Evolutionary conservation across 2,888 invertebrate species (phyloP).

Genomic region (Platerodrilus igneus): DNA sequence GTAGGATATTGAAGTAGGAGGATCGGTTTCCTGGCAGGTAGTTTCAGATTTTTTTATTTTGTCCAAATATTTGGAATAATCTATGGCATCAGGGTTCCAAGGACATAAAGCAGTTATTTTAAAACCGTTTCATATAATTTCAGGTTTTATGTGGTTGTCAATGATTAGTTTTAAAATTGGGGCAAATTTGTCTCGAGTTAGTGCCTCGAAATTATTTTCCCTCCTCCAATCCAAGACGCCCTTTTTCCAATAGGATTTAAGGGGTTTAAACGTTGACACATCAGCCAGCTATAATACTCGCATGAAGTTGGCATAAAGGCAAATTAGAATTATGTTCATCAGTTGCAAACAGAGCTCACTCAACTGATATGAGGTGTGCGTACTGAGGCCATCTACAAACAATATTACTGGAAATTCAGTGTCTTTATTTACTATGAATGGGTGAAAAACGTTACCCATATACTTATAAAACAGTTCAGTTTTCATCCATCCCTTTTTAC

Average conservation of each 20-base stretch:
- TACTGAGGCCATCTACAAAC: conserved; percentile 38
- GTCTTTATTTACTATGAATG: conserved; percentile 33
- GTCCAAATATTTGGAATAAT: conserved; percentile 4
- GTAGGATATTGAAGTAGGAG: conserved; percentile 1
- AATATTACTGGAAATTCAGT: conserved; percentile 37
- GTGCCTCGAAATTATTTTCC: conserved; percentile 21
- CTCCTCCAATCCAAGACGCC: conserved; percentile 34
- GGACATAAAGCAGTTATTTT: conserved; percentile 12
- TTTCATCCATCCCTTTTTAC: conserved; percentile 45
- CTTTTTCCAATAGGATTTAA: conserved; percentile 26
- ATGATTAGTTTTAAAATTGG: conserved; percentile 13
- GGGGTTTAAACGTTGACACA: conserved; percentile 27
- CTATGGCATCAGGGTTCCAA: conserved; percentile 8
- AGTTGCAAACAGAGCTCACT: conserved; percentile 19
- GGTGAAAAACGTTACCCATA: conserved; percentile 36
- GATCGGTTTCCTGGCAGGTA: background rate
- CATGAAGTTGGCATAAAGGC: no score
- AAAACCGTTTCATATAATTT: conserved; percentile 14
- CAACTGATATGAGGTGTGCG: conserved; percentile 20
- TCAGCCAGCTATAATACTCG: conserved; percentile 33
- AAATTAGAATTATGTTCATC: no score
- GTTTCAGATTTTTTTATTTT: background rate
- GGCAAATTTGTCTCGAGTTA: conserved; percentile 16
- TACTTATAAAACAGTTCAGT: conserved; percentile 42
- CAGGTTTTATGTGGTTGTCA: conserved; percentile 12